A percentile compares a stretch with the other conserved stretches of the same genome.
Conservation (phyloP, 2,888 invertebrate species). For the Drosophila setosimentum region DNA sequence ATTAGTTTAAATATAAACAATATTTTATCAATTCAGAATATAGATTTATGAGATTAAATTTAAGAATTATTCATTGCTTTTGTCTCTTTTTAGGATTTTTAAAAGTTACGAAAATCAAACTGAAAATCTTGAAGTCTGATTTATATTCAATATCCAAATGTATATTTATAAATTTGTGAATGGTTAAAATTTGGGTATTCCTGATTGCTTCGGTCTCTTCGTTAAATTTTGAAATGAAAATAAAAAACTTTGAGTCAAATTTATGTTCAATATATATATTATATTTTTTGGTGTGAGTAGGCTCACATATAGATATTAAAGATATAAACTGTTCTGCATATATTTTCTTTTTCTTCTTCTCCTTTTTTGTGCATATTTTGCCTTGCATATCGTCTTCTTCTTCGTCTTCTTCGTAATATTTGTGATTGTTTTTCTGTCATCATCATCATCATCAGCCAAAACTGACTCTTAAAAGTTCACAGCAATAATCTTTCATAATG, state of each 20-base stretch:
- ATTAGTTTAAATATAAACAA: background rate
- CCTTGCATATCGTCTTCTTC: background rate
- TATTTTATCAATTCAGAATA: background rate
- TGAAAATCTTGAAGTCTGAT: background rate
- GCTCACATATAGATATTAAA: background rate
- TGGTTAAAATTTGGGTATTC: background rate
- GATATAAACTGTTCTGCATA: background rate
- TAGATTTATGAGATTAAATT: background rate
- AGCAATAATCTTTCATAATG: slow-evolving; percentile 72
- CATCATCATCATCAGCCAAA: slow-evolving; percentile 8
- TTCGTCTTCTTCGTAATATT: background rate
- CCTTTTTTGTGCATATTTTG: background rate
- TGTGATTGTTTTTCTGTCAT: background rate
- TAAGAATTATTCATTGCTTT: background rate
- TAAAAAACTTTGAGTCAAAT: background rate
- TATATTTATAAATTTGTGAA: background rate
- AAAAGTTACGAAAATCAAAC: background rate
- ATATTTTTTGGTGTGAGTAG: background rate
- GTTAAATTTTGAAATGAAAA: background rate
- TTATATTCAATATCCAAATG: background rate
- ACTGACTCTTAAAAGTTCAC: slow-evolving; percentile 56
- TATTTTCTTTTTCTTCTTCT: no score
- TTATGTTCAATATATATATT: background rate
- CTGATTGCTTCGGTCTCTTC: background rate
- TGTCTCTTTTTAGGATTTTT: background rate